Evolutionary conservation across 2,113 vertebrate species (phyloP).

Genomic region (Leptobrachium ailaonicum): DNA sequence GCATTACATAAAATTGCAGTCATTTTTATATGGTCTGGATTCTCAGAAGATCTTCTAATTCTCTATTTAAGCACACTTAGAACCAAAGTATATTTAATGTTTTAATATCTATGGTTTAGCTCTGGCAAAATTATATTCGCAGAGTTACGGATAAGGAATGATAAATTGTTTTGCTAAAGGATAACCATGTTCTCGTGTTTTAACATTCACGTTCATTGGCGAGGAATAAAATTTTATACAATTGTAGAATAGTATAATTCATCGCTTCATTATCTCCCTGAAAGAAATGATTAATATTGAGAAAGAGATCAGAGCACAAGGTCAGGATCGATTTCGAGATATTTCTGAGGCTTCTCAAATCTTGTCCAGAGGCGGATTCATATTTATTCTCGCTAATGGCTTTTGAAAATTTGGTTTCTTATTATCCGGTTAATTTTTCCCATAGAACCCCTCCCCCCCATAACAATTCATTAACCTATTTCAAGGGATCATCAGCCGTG

Average conservation of each 20-base stretch:
- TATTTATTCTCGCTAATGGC: constrained; percentile 9
- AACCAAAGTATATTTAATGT: too few species aligned
- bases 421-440: constrained; percentile 29
- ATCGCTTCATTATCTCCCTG: constrained; percentile 9
- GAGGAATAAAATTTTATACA: not conserved
- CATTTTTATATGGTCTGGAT: too few species aligned
- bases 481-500: constrained; percentile 11
- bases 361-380: not conserved
- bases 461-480: constrained; percentile 43
- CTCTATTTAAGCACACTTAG: too few species aligned
- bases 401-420: not conserved
- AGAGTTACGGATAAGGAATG: not conserved
- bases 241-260: not conserved
- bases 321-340: constrained; percentile 8
- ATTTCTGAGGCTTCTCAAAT: constrained; percentile 13
- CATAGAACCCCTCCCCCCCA: not conserved
- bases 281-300: constrained; percentile 19
- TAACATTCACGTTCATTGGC: not conserved
- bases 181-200: not conserved
- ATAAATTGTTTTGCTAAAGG: not conserved
- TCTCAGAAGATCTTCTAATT: too few species aligned
- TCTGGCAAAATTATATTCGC: not conserved
- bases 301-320: not conserved
- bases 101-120: not conserved
- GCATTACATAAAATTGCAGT: too few species aligned